Evolutionary conservation across 2,888 invertebrate species (phyloP).

Genomic region (Panorpa germanica): DNA sequence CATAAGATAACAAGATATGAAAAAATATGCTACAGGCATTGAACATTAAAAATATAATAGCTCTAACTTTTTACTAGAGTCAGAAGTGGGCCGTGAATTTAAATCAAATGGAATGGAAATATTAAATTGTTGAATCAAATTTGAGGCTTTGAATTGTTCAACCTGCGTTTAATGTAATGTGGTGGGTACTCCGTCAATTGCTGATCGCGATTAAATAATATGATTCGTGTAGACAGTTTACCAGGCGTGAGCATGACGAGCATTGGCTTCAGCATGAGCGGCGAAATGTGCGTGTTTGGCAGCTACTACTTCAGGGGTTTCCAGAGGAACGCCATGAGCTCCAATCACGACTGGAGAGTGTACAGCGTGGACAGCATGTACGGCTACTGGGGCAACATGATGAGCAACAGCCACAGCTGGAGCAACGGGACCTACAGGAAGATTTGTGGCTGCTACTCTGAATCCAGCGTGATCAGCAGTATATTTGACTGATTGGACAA

Average conservation of each 20-base stretch:
- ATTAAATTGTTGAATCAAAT: too few species aligned
- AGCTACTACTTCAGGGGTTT: conserved; percentile 26
- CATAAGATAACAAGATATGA: too few species aligned
- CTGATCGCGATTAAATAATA: too few species aligned
- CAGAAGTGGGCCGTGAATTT: too few species aligned
- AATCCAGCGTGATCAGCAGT: conserved; percentile 32
- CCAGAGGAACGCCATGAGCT: conserved; percentile 22
- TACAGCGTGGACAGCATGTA: conserved; percentile 6
- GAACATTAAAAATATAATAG: too few species aligned
- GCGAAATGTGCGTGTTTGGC: conserved; percentile 31
- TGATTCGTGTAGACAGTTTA: too few species aligned
- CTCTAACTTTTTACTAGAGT: too few species aligned
- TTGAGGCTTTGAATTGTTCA: too few species aligned
- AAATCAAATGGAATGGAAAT: too few species aligned
- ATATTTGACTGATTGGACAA: conserved; percentile 34
- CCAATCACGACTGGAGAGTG: conserved; percentile 8
- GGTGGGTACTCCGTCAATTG: too few species aligned
- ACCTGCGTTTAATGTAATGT: too few species aligned
- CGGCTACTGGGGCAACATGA: conserved; percentile 14
- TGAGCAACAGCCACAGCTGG: conserved; percentile 11
- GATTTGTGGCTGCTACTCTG: conserved; percentile 32
- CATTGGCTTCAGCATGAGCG: conserved; percentile 26
- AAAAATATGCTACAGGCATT: too few species aligned
- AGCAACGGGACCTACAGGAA: conserved; percentile 28
- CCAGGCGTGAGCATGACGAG: conserved; percentile 22